phyloP scores from a whole-genome alignment of 2,888 invertebrate species.

The Cryptophagus acutangulus region DNA sequence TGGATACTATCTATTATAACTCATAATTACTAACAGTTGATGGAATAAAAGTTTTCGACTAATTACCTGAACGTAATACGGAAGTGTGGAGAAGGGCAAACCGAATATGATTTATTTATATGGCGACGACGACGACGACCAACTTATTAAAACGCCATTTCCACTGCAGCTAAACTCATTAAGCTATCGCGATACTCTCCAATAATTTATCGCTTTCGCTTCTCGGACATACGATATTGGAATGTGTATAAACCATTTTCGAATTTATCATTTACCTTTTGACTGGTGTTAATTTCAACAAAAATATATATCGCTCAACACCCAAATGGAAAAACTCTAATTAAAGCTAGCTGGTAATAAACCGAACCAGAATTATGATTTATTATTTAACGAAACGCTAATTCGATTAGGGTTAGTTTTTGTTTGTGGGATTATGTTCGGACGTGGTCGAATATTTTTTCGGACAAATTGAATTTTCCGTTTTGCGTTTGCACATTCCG shows the following conservation, averaged over 20 bases:
- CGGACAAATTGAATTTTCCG: conserved; percentile 36
- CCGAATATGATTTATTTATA: conserved; percentile 1
- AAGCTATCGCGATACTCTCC: conserved; percentile 1
- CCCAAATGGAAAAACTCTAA: too few relatives aligned
- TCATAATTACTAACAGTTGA: conserved; percentile 1
- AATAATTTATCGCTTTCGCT: neutral
- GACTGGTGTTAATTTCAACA: neutral
- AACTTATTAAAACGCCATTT: conserved; percentile 1
- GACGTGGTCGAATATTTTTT: conserved; percentile 12
- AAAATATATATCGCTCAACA: too few relatives aligned
- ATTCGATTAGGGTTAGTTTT: neutral
- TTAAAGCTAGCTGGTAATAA: too few relatives aligned
- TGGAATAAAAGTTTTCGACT: conserved; percentile 1
- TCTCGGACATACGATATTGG: too few relatives aligned
- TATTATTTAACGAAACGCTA: neutral
- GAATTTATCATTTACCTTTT: neutral
- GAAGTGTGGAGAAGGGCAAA: conserved; percentile 1
- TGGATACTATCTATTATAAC: neutral
- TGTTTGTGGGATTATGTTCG: neutral
- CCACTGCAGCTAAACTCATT: conserved; percentile 2
- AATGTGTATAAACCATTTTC: neutral
- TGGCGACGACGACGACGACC: conserved; percentile 2
- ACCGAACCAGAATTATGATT: neutral
- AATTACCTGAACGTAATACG: conserved; percentile 2
- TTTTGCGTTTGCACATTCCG: conserved; percentile 33